Conservation (phyloP, 2,113 vertebrate genomes). For the Perca flavescens region DNA sequence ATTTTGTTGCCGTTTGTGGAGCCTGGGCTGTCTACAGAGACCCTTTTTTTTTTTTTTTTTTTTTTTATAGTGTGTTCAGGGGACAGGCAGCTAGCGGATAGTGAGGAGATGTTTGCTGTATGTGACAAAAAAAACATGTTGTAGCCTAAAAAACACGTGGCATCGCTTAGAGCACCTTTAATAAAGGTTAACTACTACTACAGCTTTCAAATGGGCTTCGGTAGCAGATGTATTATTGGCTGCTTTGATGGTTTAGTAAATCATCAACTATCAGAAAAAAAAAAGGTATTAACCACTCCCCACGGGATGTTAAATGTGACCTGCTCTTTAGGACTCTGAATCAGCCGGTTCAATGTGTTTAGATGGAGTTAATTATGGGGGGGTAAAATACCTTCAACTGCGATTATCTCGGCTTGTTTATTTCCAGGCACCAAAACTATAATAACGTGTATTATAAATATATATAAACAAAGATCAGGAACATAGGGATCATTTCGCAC, state of each 20-base stretch:
- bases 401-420: neutral
- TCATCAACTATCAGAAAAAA: neutral
- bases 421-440: neutral
- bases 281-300: neutral
- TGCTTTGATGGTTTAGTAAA: neutral
- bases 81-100: too few relatives aligned
- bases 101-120: too few relatives aligned
- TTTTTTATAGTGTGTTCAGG: too few relatives aligned
- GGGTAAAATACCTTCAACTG: slow-evolving; percentile 4
- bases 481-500: neutral
- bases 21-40: too few relatives aligned
- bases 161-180: too few relatives aligned
- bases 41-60: too few relatives aligned
- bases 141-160: too few relatives aligned
- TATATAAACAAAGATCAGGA: slow-evolving; percentile 27
- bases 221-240: neutral
- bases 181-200: neutral
- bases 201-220: neutral
- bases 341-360: neutral
- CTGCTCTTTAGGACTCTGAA: neutral
- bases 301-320: neutral
- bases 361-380: neutral
- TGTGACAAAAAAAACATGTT: too few relatives aligned
- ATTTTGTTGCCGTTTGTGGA: too few relatives aligned
- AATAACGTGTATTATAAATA: neutral